Evolutionary conservation across 2,113 vertebrate species (phyloP), one percentile per base, ranked within the genome.

Genomic region (Pseudolaguvia tuberculata): DNA sequence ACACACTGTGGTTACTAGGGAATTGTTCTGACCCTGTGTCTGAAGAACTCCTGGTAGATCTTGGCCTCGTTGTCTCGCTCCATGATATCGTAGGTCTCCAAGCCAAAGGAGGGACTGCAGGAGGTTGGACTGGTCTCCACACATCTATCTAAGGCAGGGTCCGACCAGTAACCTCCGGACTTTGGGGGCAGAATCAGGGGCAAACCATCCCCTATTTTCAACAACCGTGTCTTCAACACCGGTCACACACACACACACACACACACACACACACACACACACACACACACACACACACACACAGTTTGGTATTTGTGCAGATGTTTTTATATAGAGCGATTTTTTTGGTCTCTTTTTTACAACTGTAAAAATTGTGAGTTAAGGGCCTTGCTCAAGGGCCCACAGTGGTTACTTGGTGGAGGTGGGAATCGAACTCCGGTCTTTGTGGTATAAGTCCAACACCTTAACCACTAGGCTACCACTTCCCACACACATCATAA

Each of bases 131-230:
- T 92, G 72, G 84, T 75, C 47, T 88, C 86, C 15, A 67, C 86
- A 15, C 82, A 83, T 86, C 79, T 91, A 84, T 88, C 90, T 79
- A 89, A 76, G 4, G 88, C 87, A 48, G 89, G 90, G 77, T 96
- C 93, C 56, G 94, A 91, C 94, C 94, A 95, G 84, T 94, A 96
- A 48, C 93, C 92, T 48, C 94, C 94, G 70, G 86, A 86, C 81
- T 93, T 90, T 17, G 94, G 92, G 42, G 90, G 84, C 61, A 96
- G 88, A 80, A 95, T 87, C 73, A 95, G 91, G 1, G 93, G 94
- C 83, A 93, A 86, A 0, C 91, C 89, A 80, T 85, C 88, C 0
- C 91, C 92, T 73, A 90, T 87, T 77, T 86, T 91, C 73, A 93
- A 86, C 75, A 94, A 85, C 85, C 91, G 78, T 48, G 86, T 85